These are phyloP conservation scores for Dolichopus griseipennis DNA, from an alignment of 2,888 invertebrate genomes.

Conservation along the genomic window DNA sequence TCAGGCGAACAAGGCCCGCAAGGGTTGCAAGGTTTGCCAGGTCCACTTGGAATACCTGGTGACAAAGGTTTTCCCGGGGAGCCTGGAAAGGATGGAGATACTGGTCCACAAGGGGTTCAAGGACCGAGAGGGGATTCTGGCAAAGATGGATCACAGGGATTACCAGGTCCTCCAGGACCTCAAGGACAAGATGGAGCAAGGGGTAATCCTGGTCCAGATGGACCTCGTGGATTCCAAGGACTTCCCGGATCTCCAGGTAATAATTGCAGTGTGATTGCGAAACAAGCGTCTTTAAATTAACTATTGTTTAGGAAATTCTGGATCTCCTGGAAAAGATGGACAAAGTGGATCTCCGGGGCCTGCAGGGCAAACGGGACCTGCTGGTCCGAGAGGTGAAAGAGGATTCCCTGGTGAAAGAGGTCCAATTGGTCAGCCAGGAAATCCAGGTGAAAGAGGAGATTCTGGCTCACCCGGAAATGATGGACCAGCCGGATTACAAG, in stretches of 20 bases:
- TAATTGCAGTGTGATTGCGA: no score
- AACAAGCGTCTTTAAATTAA: background rate
- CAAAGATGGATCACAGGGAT: constrained; percentile 67
- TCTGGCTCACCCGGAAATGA: constrained; percentile 47
- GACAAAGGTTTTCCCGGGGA: constrained; percentile 57
- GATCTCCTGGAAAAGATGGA: constrained; percentile 72
- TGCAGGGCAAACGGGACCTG: constrained; percentile 51
- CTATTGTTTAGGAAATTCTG: constrained; percentile 51
- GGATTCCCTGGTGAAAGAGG: constrained; percentile 73
- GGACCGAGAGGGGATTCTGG: constrained; percentile 75
- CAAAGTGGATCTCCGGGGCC: constrained; percentile 62
- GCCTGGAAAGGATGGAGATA: constrained; percentile 64
- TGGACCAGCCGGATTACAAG: constrained; percentile 53
- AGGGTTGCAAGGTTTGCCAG: constrained; percentile 71
- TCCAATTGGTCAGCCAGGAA: constrained; percentile 51
- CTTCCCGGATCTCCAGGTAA: constrained; percentile 20
- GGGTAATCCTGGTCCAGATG: constrained; percentile 66
- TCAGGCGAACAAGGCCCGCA: constrained; percentile 73
- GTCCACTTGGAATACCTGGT: constrained; percentile 64
- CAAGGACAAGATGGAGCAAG: constrained; percentile 64
- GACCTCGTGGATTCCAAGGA: constrained; percentile 74
- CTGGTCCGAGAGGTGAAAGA: constrained; percentile 53
- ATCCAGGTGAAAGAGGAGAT: constrained; percentile 46
- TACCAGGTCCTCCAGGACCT: constrained; percentile 63
- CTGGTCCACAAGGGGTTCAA: constrained; percentile 61